Base-by-base conservation (phyloP, 2,797 vertebrate species). In the Falco naumanni region DNA sequence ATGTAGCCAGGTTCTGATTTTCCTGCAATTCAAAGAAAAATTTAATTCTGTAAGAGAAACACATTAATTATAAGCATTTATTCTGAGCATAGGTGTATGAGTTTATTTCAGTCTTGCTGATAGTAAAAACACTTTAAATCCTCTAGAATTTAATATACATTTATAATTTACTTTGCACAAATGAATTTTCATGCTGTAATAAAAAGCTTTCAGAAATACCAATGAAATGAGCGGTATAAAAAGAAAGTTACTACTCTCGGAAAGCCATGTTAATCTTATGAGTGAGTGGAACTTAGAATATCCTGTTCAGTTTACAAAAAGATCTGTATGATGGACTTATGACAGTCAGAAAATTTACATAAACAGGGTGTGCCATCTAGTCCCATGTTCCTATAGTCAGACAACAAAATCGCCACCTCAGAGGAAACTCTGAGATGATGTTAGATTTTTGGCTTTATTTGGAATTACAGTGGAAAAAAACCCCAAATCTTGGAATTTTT, bases 1-100 rank as follows among this genome's bases (percentile, higher is more conserved):
- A 97, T 31, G 63, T 91, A 98, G 11, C 96, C 95, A 50, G 97
- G 97, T 45, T 91, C 51, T 3, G 59, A 74, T 89, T 93, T 96
- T 21, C 96, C 99, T 99, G 20, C 9, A 93, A 76, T 82, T 56
- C 57, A 94, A 69, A 87, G n/a, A 45, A 85, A 90, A 89, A 24
- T 4, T 5, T 4, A 53, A 28, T 14, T 43, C 31, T 61, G 2
- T 7, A 34, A 22, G n/a, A 82, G 11, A 68, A 72, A 87, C 78
- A 21, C 3, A 47, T 33, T 13, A 66, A 77, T 8, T 4, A 43
- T 13, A 74, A 84, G 20, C 70, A 65, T 61, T 84, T 77, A 51
- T 41, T 87, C 29, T 71, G 64, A 43, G 45, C 34, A 29, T 4
- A 80, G 11, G 6, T 19, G 2, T 37, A 14, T 10, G 20, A 51